Evolutionary conservation across 2,797 vertebrate species (phyloP), one percentile per base, ranked within the genome.

Genomic region (Xiphophorus birchmanni): DNA sequence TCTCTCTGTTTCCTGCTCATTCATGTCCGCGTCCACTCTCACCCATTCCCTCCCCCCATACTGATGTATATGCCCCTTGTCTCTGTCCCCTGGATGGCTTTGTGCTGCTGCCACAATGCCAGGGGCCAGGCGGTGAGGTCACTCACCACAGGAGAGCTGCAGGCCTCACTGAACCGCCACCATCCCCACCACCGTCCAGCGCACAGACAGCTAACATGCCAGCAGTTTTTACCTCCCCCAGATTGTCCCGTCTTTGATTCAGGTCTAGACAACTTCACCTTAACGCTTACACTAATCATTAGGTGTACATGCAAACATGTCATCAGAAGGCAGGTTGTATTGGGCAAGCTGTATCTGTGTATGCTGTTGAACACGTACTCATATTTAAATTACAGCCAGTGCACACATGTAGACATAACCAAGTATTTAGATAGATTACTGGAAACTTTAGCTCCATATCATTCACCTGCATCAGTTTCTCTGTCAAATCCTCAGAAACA

Each of bases 41-140:
- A 80, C 86, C 86, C 89, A 84, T 77, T 84, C 90, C 92, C 89
- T 90, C 91, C 91, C 50, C 91, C 93, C 91, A 87, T 89, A 85
- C 83, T 90, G 85, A 88, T 88, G 81, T 89, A 79, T 77, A 84
- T 47, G 87, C 86, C 86, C 75, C 81, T 83, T 88, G 83, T 90
- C 81, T 86, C 85, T 82, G 81, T 93, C 91, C 87, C 91, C 90
- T 90, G 88, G 89, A 74, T 91, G 91, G 93, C 93, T 95, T 94
- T 94, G 92, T 94, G 91, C 91, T 87, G 81, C 79, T 87, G 92
- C 90, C 90, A 95, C 92, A 94, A 94, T 92, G 88, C 92, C 90
- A 92, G 92, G 88, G 93, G 94, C 93, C 93, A 93, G 86, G 85
- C 90, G 89, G 93, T 94, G 94, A 94, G 94, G 94, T 95, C 94